Evolutionary conservation across 2,113 vertebrate species (phyloP).

Genomic region (Aix galericulata): DNA sequence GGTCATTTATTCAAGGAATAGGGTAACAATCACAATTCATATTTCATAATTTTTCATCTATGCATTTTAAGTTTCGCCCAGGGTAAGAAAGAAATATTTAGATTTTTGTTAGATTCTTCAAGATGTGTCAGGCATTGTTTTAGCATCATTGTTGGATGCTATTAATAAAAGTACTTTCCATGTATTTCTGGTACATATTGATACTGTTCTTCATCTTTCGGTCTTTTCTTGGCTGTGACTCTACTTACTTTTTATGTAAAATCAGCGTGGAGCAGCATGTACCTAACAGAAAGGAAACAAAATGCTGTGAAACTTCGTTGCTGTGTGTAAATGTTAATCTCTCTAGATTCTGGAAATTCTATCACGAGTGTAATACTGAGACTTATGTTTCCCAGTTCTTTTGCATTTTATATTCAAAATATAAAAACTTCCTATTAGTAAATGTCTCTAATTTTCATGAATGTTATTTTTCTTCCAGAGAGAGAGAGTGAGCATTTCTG

Average conservation of each 20-base stretch:
- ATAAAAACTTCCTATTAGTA: not conserved
- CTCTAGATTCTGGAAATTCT: not conserved
- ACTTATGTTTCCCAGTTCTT: not conserved
- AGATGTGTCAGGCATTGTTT: not conserved
- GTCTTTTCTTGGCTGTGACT: not conserved
- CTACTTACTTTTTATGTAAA: not conserved
- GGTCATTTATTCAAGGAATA: not conserved
- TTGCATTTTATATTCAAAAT: not conserved
- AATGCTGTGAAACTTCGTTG: not conserved
- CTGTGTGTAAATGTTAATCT: not conserved
- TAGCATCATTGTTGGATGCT: not conserved
- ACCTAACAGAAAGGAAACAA: not conserved
- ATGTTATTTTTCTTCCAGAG: not conserved
- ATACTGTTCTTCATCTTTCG: not conserved
- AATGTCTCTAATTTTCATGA: not conserved
- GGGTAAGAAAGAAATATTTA: not conserved
- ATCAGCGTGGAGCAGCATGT: not conserved
- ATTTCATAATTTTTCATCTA: not conserved
- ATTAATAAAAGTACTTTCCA: not conserved
- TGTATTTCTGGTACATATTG: not conserved
- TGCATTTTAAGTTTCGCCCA: not conserved
- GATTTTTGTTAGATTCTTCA: not conserved
- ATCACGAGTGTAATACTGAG: rapidly evolving
- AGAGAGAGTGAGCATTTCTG: not conserved
- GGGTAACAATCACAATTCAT: not conserved